phyloP scores from a whole-genome alignment of 2,888 invertebrate genomes.

The Pristionchus arcanus region DNA sequence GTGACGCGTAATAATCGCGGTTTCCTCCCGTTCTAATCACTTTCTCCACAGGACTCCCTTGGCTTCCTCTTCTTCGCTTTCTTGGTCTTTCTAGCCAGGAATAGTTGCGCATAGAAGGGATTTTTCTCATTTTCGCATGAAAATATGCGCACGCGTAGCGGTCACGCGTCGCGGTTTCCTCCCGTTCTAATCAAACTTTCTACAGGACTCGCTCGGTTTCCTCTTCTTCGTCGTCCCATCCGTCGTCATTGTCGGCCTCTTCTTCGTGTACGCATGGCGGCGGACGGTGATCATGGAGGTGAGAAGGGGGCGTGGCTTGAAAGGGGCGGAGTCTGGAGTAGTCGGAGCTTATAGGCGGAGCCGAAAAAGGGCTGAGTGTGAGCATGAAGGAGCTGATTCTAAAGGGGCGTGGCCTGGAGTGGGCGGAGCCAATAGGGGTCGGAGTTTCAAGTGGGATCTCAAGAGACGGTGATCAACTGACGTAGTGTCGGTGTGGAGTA shows the following conservation, averaged over 20 bases:
- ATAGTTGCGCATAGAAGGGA: too few relatives aligned
- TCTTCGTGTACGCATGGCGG: constrained; percentile 66
- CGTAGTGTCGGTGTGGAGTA: background rate
- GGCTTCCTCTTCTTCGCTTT: too few relatives aligned
- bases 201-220: constrained; percentile 67
- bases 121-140: too few relatives aligned
- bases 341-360: background rate
- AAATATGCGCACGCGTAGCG: background rate
- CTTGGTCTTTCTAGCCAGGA: background rate
- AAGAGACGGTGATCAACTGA: background rate
- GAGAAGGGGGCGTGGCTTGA: background rate
- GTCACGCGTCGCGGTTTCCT: background rate
- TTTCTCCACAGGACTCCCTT: background rate
- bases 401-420: too few relatives aligned
- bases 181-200: background rate
- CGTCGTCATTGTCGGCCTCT: constrained; percentile 64
- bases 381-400: too few relatives aligned
- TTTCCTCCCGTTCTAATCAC: background rate
- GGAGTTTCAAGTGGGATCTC: background rate
- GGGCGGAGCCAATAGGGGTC: background rate
- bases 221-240: constrained; percentile 65
- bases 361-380: background rate
- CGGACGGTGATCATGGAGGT: constrained; percentile 62
- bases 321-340: background rate
- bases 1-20: too few relatives aligned